A percentile compares a stretch with the other conserved stretches of the same genome.
Evolutionary conservation across 2,888 invertebrate genomes (phyloP).

Genomic region (Lycocerus yunnanus): DNA sequence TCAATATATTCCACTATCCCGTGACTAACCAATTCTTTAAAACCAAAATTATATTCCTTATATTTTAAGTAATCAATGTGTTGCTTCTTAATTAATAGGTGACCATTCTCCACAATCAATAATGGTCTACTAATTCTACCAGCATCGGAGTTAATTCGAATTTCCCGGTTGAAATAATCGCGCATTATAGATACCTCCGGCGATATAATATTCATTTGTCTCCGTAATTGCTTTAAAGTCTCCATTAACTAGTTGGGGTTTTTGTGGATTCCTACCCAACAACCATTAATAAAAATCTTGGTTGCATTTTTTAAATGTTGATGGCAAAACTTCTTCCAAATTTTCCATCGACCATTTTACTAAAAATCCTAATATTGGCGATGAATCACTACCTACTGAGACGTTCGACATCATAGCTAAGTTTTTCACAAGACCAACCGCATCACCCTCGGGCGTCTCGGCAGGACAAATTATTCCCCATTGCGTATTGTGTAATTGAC

Average conservation of each 20-base stretch:
- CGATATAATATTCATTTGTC: conserved; percentile 99
- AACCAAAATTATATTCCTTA: conserved; percentile 84
- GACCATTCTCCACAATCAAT: conserved; percentile 95
- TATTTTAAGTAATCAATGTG: conserved; percentile 97
- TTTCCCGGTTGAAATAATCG: conserved; percentile 98
- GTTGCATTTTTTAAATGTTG: conserved; percentile 98
- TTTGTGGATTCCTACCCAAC: conserved; percentile 98
- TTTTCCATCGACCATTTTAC: conserved; percentile 99
- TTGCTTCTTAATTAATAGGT: conserved; percentile 86
- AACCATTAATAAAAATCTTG: conserved; percentile 99
- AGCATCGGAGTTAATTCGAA: conserved; percentile 98
- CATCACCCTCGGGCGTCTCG: conserved; percentile 98
- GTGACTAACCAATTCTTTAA: conserved; percentile 76
- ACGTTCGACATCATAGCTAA: conserved; percentile 99
- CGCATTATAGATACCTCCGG: conserved; percentile 99
- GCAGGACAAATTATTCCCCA: conserved; percentile 99
- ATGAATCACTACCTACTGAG: conserved; percentile 98
- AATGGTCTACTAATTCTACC: conserved; percentile 98
- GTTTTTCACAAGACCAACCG: conserved; percentile 97
- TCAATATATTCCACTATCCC: conserved; percentile 99
- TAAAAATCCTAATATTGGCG: conserved; percentile 99
- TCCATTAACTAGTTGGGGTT: conserved; percentile 99
- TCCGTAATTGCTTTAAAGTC: conserved; percentile 90
- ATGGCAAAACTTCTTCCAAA: too few species aligned
- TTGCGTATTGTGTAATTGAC: conserved; percentile 97